Evolutionary conservation across 1,140 invertebrate genomes (phyloP), one percentile per base, ranked within the genome.

Genomic region (Brachionus rotundiformis): DNA sequence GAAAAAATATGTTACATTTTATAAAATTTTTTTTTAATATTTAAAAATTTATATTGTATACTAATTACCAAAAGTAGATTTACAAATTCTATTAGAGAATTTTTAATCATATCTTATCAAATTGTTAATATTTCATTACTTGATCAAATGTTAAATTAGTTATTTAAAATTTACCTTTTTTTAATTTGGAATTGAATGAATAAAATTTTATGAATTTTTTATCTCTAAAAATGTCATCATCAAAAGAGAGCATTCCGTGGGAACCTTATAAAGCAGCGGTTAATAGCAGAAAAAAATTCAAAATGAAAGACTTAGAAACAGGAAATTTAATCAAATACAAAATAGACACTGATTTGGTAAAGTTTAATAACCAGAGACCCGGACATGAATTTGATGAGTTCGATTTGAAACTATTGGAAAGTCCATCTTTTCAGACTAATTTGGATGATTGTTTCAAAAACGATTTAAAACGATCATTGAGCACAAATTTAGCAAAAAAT

Each of bases 231-330:
- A 71, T 71, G 65, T 36, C 65, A 39, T 71, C 65, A 36, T 71
- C 65, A 71, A 71, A 65, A 5, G 31, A 31, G 13, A 6, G 0
- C 7, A 36, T 71, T 23, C 65, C 65, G 19, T 77, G 75, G 75
- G 75, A 77, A 19, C 75, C 75, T 16, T 77, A 77, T 11, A 77
- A 77, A 59, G 75, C 75, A 3, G 65, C 65, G 10, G 31, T 63
- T 63, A 63, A 63, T 29, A 23, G 3, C 13, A 71, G 23, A 6
- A 71, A 23, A 36, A 71, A 33, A 36, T 39, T 71, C 11, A 71
- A 41, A 36, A 71, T 71, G 29, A 36, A 33, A 11, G 16, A 71
- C 31, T 71, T 71, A 8, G 11, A 71, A 3, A n/a, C 29, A 19
- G 33, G 16, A 71, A 39, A 71, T 41, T 39, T 71, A 19, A 36